Conservation (phyloP, 2,113 vertebrate species). For the Ptyas mucosa region DNA sequence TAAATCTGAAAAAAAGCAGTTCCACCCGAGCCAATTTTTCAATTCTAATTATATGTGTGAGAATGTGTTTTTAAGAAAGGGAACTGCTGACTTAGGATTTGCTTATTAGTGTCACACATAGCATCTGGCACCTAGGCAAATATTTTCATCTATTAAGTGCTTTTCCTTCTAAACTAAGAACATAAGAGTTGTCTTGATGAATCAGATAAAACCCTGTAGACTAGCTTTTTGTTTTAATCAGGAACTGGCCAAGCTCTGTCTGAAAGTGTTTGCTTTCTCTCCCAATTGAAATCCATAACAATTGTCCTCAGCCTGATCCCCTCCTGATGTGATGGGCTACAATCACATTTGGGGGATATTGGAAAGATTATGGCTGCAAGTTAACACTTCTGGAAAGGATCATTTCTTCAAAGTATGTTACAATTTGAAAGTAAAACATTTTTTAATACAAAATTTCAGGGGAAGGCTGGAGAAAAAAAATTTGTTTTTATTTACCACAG, state of each 20-base stretch:
- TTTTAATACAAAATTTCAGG: background rate
- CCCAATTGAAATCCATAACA: background rate
- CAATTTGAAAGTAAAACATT: background rate
- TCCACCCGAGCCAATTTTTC: background rate
- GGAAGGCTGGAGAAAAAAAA: background rate
- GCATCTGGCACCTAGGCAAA: background rate
- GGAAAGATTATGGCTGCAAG: background rate
- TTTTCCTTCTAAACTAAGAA: background rate
- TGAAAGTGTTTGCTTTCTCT: background rate
- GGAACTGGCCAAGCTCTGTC: background rate
- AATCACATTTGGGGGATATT: background rate
- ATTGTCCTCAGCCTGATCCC: background rate
- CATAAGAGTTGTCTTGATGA: background rate
- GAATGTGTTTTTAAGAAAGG: background rate
- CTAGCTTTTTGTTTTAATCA: background rate
- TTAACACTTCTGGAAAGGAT: background rate
- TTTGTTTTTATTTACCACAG: constrained; percentile 1
- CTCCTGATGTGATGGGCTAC: background rate
- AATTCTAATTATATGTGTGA: background rate
- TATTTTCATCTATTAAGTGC: background rate
- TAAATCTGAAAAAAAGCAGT: background rate
- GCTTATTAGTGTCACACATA: background rate
- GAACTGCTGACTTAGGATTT: background rate
- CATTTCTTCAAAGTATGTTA: background rate
- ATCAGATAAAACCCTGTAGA: background rate